These are phyloP conservation scores for Drosophila sordidapex DNA, from an alignment of 2,888 invertebrate genomes.

Conservation along the genomic window DNA sequence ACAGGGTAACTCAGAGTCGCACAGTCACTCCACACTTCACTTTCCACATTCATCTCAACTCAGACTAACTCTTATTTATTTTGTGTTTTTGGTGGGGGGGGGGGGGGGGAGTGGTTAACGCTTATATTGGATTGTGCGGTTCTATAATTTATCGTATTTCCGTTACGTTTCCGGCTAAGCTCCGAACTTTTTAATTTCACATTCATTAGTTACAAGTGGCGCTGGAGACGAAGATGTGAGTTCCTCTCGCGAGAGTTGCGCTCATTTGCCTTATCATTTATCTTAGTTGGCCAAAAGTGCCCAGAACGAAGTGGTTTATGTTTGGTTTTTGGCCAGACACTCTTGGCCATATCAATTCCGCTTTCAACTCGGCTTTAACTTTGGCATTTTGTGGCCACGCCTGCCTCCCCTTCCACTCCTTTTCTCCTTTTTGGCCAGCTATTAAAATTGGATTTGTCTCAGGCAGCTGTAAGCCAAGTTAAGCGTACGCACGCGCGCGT, in stretches of 20 bases:
- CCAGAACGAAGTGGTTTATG: constrained; percentile 32
- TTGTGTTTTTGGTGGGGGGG: not conserved
- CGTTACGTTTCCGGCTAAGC: constrained; percentile 45
- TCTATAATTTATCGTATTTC: constrained; percentile 70
- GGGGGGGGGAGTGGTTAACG: constrained; percentile 8
- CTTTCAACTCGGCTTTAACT: constrained; percentile 46
- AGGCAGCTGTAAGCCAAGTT: constrained; percentile 58
- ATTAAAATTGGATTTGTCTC: constrained; percentile 67
- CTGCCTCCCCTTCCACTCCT: not conserved
- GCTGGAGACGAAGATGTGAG: not conserved
- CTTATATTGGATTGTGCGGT: constrained; percentile 58
- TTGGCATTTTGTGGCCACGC: constrained; percentile 62
- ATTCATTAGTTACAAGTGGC: constrained; percentile 67
- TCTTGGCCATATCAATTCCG: constrained; percentile 59
- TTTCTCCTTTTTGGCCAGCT: constrained; percentile 28
- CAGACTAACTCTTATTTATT: constrained; percentile 7
- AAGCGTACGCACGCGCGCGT: constrained; percentile 18
- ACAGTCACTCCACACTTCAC: not conserved
- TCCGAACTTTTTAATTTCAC: constrained; percentile 66
- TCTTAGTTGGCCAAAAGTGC: constrained; percentile 64
- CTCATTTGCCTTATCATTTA: constrained; percentile 74
- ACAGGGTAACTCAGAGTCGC: not conserved
- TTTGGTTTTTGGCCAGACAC: constrained; percentile 44
- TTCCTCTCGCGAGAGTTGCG: constrained; percentile 1
- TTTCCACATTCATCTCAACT: not conserved